Evolutionary conservation across 2,888 invertebrate species (phyloP), one percentile per base, ranked within the genome.

Genomic region (Phymatocera aterrima): DNA sequence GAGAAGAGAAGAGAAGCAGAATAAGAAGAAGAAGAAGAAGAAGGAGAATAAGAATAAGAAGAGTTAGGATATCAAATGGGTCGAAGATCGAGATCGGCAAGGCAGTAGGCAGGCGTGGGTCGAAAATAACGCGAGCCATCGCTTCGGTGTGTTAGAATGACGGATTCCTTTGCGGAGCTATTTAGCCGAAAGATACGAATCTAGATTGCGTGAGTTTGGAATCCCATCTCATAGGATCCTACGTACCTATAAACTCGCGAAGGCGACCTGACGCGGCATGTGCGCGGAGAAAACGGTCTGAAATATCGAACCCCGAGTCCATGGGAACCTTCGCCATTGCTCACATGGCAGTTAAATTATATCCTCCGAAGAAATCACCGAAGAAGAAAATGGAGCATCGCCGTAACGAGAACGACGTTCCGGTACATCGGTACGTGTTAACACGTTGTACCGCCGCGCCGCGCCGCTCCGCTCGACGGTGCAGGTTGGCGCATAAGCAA

Each of bases 181-280:
- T 88, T 87, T 88, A 87, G 88, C 83, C 84, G 82, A 83, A 81
- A 87, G 88, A 89, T 89, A 89, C 84, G 81, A 82, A 88, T 88
- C 88, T 87, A 81, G 83, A 84, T 84, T 81, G 64, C 82, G 77
- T 78, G 37, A 12, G 79, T 12, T 15, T 24, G 82, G 82, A 82
- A 81, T 80, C 79, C 82, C 82, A 80, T 83, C 83, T 79, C 72
- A 34, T 60, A 40, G 12, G 68, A 79, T 70, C 79, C 70, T 54
- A 61, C 51, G 68, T 64, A 79, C 40, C 46, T n/a, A 31, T 72
- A n/a, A 10, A 57, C 12, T 21, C 40, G 60, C 54, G n/a, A 18
- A 2, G 18, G 21, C 12, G 21, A 24, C 15, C 37, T 64, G 48
- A 74, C 68, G 43, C 77, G 57, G 75, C 8, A 12, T 37, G 37